Percentiles rank a stretch among this genome's conserved stretches.
These are phyloP conservation scores for Trachelus troglodyta DNA, from an alignment of 2,888 invertebrate species.

Conservation along the genomic window DNA sequence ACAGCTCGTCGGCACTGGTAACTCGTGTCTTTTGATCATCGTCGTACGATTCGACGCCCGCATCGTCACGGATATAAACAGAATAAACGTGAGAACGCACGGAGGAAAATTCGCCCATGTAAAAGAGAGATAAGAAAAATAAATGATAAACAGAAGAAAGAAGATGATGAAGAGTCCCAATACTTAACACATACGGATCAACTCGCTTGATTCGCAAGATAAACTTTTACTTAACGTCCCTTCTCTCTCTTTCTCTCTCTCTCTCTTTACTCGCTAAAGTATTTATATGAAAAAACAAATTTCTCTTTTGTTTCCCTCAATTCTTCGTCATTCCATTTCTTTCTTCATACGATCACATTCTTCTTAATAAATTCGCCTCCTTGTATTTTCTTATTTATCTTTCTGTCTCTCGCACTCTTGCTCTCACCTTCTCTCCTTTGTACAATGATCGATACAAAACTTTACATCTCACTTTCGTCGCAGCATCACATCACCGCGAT, in stretches of 20 bases:
- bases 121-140: slow-evolving; percentile 2
- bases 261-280: background rate
- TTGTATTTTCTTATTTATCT: slow-evolving; percentile 6
- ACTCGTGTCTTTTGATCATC: background rate
- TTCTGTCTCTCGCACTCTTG: slow-evolving; percentile 6
- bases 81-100: background rate
- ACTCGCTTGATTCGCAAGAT: background rate
- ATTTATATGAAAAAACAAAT: background rate
- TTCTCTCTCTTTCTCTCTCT: background rate
- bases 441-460: background rate
- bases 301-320: background rate
- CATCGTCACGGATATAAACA: background rate
- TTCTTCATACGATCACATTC: background rate
- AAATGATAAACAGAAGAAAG: background rate
- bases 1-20: background rate
- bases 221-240: background rate
- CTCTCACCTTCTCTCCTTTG: slow-evolving; percentile 19
- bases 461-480: background rate
- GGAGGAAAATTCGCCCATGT: background rate
- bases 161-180: background rate
- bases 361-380: slow-evolving; percentile 24
- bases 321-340: background rate
- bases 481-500: background rate
- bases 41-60: background rate
- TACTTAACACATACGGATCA: background rate